Conservation (phyloP, 2,797 vertebrate species). For the Helarctos malayanus region DNA sequence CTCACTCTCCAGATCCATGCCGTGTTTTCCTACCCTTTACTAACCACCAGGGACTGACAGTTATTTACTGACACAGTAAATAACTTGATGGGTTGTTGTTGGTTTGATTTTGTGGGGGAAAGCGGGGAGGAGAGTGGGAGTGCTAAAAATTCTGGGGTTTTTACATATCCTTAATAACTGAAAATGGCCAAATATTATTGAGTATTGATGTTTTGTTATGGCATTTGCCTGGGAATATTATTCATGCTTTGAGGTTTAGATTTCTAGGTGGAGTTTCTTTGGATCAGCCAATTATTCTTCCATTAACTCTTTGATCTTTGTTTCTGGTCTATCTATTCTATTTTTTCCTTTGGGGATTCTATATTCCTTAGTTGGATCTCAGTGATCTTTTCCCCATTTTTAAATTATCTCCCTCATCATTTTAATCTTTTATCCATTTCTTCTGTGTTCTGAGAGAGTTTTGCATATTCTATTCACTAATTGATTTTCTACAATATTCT, state of each 20-base stretch:
- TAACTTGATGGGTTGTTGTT: not conserved
- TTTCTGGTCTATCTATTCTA: slow-evolving; percentile 36
- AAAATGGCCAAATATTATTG: not conserved
- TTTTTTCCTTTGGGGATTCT: not conserved
- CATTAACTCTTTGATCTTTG: slow-evolving; percentile 26
- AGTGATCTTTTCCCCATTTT: not conserved
- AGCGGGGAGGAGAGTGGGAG: not conserved
- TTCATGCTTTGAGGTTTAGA: not conserved
- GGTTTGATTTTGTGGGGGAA: not conserved
- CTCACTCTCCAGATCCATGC: not conserved
- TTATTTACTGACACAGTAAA: not conserved
- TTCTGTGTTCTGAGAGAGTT: slow-evolving; percentile 28
- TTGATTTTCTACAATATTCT: slow-evolving; percentile 38
- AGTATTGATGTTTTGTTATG: not conserved
- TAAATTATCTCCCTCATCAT: not conserved
- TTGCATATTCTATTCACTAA: slow-evolving; percentile 56
- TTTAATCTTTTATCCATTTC: slow-evolving; percentile 54
- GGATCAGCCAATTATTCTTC: not conserved
- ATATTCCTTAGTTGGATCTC: not conserved
- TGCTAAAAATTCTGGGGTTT: not conserved
- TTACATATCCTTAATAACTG: not conserved
- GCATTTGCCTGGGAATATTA: slow-evolving; percentile 7
- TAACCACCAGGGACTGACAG: not conserved
- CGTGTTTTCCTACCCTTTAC: not conserved
- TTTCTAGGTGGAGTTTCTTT: slow-evolving; percentile 45